Evolutionary conservation across 1,140 invertebrate genomes (phyloP).

Genomic region (Aradophagus sp.): DNA sequence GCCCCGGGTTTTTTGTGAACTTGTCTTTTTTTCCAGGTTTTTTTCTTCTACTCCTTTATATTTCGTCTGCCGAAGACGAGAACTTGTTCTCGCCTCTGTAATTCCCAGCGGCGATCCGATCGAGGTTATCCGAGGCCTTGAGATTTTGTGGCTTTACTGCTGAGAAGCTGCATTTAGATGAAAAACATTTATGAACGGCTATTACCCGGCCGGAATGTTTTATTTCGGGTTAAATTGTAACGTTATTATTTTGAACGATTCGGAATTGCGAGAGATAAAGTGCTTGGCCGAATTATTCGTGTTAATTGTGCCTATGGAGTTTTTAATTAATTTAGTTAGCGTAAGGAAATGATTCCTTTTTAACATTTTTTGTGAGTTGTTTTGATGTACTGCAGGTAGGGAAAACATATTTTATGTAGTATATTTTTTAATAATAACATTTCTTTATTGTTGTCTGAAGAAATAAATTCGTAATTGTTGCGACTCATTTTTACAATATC

Average conservation of each 20-base stretch:
- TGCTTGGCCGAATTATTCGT: too few species aligned
- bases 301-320: too few species aligned
- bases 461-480: too few species aligned
- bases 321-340: background rate
- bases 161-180: constrained; percentile 50
- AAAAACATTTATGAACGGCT: constrained; percentile 55
- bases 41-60: constrained; percentile 31
- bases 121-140: constrained; percentile 46
- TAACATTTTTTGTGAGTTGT: too few species aligned
- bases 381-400: too few species aligned
- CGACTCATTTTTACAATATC: too few species aligned
- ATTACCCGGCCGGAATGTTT: constrained; percentile 42
- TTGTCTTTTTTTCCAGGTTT: too few species aligned
- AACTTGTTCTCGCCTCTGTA: constrained; percentile 59
- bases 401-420: too few species aligned
- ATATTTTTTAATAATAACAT: too few species aligned
- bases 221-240: constrained; percentile 35
- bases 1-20: constrained; percentile 16
- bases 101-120: constrained; percentile 51
- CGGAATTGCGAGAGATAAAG: too few species aligned
- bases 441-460: too few species aligned
- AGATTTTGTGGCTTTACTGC: constrained; percentile 52
- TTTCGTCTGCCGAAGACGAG: constrained; percentile 41
- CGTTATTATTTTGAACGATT: constrained; percentile 31
- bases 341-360: too few species aligned